These are phyloP conservation scores for Zoanthus gigantus DNA, from an alignment of 92 coral and sea anemone species.

Conservation along the genomic window DNA sequence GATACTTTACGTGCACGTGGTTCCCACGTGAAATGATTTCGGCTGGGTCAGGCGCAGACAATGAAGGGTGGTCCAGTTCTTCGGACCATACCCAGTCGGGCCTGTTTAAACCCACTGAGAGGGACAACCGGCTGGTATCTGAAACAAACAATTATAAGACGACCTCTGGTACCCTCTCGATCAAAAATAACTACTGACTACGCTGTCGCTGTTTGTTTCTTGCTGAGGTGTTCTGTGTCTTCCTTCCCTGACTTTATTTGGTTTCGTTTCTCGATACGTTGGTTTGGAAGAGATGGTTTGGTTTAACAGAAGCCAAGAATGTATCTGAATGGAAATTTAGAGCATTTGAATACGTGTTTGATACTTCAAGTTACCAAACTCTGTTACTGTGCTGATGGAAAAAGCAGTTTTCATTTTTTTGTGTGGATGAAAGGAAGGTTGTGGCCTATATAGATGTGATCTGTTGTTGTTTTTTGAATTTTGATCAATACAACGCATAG, in stretches of 20 bases:
- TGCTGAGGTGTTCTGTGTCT: neutral
- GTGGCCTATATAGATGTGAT: no score
- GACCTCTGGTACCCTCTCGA: slow-evolving; percentile 60
- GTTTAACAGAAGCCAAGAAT: neutral
- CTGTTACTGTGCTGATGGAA: neutral
- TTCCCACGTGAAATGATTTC: slow-evolving; percentile 36
- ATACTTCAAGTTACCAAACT: neutral
- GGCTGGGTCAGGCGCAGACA: slow-evolving; percentile 97
- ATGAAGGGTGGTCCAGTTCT: slow-evolving; percentile 73
- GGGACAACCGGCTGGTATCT: slow-evolving; percentile 39
- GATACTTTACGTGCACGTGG: no score
- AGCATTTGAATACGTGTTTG: neutral
- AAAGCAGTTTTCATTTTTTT: no score
- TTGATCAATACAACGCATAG: no score
- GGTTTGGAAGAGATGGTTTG: slow-evolving; percentile 5
- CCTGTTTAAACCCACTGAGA: slow-evolving; percentile 99
- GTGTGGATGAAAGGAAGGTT: no score
- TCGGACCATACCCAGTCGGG: slow-evolving; percentile 84
- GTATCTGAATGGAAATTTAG: neutral
- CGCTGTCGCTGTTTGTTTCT: neutral
- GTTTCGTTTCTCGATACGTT: neutral
- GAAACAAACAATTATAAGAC: neutral
- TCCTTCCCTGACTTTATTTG: neutral
- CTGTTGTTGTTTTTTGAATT: no score
- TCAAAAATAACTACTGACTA: slow-evolving; percentile 52